These are phyloP conservation scores for Melanerpes formicivorus DNA, from an alignment of 2,113 vertebrate genomes.

Conservation along the genomic window DNA sequence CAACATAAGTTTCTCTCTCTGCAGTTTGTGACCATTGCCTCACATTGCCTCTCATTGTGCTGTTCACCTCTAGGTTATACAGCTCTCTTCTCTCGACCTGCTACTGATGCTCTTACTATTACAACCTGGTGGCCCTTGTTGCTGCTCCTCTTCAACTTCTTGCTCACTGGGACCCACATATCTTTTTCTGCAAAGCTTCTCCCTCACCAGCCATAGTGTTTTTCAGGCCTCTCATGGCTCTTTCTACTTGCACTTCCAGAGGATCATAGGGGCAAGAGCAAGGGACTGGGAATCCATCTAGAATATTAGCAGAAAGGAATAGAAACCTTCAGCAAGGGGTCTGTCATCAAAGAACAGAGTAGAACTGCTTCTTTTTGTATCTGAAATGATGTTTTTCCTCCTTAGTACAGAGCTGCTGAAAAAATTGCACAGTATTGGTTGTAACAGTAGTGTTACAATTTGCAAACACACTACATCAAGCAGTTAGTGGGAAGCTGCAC, in stretches of 20 bases:
- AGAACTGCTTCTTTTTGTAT: not conserved
- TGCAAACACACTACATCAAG: conserved; percentile 36
- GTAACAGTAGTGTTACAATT: conserved; percentile 31
- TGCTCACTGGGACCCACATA: not conserved
- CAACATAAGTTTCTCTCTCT: not conserved
- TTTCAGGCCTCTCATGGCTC: not conserved
- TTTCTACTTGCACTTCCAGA: not conserved
- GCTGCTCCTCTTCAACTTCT: not conserved
- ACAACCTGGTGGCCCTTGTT: rapidly evolving
- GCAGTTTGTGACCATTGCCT: not conserved
- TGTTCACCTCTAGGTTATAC: not conserved
- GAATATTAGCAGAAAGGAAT: not conserved
- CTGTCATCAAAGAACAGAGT: not conserved
- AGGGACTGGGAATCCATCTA: not conserved
- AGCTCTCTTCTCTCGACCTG: not conserved
- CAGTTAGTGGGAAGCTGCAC: not conserved
- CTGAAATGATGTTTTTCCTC: not conserved
- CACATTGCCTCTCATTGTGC: not conserved
- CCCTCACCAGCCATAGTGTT: not conserved
- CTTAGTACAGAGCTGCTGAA: conserved; percentile 5
- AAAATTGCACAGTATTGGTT: conserved; percentile 17
- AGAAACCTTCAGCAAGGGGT: not conserved
- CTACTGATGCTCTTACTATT: not conserved
- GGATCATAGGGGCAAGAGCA: not conserved
- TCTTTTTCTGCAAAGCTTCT: not conserved